phyloP scores from a whole-genome alignment of 2,888 invertebrate genomes.

The Zelleria hepariella region DNA sequence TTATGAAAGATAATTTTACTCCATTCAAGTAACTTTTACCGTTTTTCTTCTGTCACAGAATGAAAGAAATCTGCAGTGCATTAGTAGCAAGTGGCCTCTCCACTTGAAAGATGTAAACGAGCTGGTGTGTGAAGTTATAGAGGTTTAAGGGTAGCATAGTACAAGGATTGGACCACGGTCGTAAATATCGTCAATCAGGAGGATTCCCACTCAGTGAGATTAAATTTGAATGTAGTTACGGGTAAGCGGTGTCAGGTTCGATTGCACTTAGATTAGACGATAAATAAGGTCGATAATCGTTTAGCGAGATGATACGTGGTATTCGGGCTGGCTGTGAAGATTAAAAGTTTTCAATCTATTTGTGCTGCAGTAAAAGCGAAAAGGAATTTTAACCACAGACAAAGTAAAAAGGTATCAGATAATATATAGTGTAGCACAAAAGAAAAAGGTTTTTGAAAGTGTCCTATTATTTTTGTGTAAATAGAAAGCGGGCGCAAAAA shows the following conservation, averaged over 20 bases:
- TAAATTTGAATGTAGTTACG: constrained; percentile 47
- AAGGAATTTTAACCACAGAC: neutral
- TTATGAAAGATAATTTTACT: neutral
- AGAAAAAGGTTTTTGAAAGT: neutral
- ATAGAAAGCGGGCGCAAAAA: neutral
- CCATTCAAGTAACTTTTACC: neutral
- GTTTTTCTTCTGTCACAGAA: neutral
- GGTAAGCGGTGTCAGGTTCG: constrained; percentile 2
- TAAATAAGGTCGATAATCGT: neutral
- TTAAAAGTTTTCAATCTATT: neutral
- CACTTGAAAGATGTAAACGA: neutral
- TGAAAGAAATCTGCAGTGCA: neutral
- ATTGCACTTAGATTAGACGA: constrained; percentile 5
- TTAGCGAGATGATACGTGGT: neutral
- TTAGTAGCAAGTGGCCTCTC: neutral
- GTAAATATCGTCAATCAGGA: constrained; percentile 47
- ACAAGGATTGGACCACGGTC: constrained; percentile 15
- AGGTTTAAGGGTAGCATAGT: neutral
- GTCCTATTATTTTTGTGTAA: neutral
- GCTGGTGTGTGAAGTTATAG: neutral
- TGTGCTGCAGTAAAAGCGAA: neutral
- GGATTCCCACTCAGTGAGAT: constrained; percentile 43
- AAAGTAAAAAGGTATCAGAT: neutral
- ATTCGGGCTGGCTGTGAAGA: neutral
- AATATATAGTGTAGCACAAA: neutral